A percentile compares a stretch with the other conserved stretches of the same genome.
phyloP scores from a whole-genome alignment of 2,888 invertebrate species.

The Tetheella fluctuosa region DNA sequence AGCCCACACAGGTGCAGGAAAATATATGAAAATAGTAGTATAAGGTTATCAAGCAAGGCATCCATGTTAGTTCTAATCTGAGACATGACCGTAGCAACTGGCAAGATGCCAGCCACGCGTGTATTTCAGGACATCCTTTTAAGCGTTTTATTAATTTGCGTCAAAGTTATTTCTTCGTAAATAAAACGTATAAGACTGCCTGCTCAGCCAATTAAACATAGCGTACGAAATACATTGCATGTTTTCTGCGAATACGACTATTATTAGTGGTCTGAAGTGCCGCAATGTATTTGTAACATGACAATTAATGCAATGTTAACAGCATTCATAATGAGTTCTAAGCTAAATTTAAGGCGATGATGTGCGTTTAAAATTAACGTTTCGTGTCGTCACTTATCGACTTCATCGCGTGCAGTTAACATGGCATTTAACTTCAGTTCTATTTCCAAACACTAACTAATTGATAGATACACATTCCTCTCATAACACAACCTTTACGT shows the following conservation, averaged over 20 bases:
- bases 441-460: not conserved
- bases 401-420: not conserved
- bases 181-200: conserved; percentile 40
- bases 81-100: conserved; percentile 63
- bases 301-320: conserved; percentile 2
- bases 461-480: not conserved
- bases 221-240: conserved; percentile 14
- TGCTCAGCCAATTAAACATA: conserved; percentile 23
- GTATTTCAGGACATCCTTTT: conserved; percentile 80
- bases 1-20: not conserved
- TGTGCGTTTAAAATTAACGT: not conserved
- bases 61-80: conserved; percentile 54
- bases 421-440: not conserved
- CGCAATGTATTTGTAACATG: conserved; percentile 1
- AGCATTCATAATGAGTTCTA: not conserved
- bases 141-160: conserved; percentile 80
- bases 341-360: not conserved
- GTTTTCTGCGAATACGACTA: conserved; percentile 7
- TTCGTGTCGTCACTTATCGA: not conserved
- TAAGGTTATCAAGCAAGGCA: conserved; percentile 26
- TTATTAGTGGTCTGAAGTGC: not conserved
- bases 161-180: conserved; percentile 65
- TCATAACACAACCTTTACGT: too few species aligned
- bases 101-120: conserved; percentile 61
- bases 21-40: conserved; percentile 18